Percentiles rank a stretch among this genome's conserved stretches.
Evolutionary conservation across 2,113 vertebrate genomes (phyloP).

Genomic region (Toxostoma redivivum): DNA sequence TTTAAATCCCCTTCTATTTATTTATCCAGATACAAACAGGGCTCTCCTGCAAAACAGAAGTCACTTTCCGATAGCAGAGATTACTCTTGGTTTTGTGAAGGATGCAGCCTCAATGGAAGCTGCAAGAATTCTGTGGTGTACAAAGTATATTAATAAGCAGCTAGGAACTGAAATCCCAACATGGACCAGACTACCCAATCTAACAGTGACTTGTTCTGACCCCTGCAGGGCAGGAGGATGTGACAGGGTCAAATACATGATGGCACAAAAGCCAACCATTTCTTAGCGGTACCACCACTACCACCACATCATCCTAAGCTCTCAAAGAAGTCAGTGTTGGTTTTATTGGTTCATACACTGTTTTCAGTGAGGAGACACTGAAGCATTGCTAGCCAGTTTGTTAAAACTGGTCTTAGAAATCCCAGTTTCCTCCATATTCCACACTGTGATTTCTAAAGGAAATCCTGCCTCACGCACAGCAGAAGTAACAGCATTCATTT

Average conservation of each 20-base stretch:
- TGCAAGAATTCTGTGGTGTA: background rate
- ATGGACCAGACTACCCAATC: background rate
- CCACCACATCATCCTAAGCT: rapidly evolving
- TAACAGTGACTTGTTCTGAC: background rate
- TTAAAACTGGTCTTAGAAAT: background rate
- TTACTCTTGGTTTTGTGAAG: background rate
- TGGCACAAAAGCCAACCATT: background rate
- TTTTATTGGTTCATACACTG: background rate
- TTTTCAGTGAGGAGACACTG: background rate
- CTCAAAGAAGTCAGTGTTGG: background rate
- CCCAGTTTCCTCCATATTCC: background rate
- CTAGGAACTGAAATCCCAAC: background rate
- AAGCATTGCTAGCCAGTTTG: background rate
- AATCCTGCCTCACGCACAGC: background rate
- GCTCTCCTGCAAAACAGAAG: background rate
- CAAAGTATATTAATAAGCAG: background rate
- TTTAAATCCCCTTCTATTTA: background rate
- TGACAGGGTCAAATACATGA: background rate
- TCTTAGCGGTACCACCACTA: background rate
- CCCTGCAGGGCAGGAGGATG: background rate
- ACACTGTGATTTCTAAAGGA: background rate
- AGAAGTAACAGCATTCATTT: background rate
- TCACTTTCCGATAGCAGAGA: background rate
- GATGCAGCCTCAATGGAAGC: background rate
- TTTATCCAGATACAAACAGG: background rate